phyloP scores from a whole-genome alignment of 2,888 invertebrate genomes.

The Muschampia plurimacula region DNA sequence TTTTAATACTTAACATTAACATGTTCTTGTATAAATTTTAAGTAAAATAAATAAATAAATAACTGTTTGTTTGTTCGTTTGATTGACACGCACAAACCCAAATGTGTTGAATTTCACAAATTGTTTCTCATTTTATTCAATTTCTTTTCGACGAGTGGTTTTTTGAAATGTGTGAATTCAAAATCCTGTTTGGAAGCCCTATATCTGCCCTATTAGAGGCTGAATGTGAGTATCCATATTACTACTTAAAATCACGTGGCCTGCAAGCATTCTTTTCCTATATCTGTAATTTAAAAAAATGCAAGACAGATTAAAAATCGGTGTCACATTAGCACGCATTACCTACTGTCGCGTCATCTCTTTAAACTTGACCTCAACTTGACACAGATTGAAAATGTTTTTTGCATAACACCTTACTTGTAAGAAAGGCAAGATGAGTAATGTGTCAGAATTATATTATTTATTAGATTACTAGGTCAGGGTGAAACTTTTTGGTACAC shows the following conservation, averaged over 20 bases:
- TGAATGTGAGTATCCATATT: too few relatives aligned
- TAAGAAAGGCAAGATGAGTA: constrained; percentile 3
- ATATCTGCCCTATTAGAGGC: too few relatives aligned
- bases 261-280: background rate
- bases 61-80: too few relatives aligned
- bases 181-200: too few relatives aligned
- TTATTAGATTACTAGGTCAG: constrained; percentile 15
- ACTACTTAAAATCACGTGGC: background rate
- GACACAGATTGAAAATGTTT: constrained; percentile 24
- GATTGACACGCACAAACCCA: too few relatives aligned
- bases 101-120: too few relatives aligned
- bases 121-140: too few relatives aligned
- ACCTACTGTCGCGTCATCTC: constrained; percentile 24
- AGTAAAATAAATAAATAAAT: too few relatives aligned
- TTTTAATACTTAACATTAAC: too few relatives aligned
- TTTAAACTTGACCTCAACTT: constrained; percentile 34
- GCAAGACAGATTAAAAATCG: background rate
- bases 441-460: background rate
- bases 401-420: constrained; percentile 9
- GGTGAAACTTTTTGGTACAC: background rate
- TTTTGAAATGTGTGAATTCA: too few relatives aligned
- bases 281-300: background rate
- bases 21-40: too few relatives aligned
- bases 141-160: too few relatives aligned
- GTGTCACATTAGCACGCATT: background rate